phyloP scores from a whole-genome alignment of 1,140 invertebrate genomes.

The Drosophila kikkawai region DNA sequence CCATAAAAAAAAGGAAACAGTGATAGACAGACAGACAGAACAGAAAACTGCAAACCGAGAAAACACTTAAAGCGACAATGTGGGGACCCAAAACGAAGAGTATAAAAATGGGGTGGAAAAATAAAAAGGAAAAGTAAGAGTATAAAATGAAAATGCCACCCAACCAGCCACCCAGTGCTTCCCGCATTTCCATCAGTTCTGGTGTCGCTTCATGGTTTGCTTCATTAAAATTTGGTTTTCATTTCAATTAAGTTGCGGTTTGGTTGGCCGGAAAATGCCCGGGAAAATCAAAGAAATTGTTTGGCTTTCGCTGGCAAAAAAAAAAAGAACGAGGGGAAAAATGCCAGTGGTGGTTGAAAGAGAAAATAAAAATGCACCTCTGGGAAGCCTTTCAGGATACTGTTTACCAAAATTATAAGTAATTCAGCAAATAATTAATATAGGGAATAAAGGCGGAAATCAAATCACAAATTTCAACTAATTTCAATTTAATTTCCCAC shows the following conservation, averaged over 20 bases:
- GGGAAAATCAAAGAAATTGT: constrained; percentile 59
- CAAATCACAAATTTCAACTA: constrained; percentile 18
- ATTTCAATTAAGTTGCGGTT: constrained; percentile 77
- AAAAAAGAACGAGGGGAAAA: constrained; percentile 22
- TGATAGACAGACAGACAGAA: constrained; percentile 24
- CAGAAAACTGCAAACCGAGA: constrained; percentile 22
- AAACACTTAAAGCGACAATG: constrained; percentile 74
- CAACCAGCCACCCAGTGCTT: background rate
- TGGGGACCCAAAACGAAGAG: constrained; percentile 19
- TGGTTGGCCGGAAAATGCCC: constrained; percentile 56
- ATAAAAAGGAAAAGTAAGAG: constrained; percentile 34
- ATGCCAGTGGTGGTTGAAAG: constrained; percentile 4
- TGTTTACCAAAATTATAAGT: background rate
- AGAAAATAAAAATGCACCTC: background rate
- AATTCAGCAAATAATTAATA: background rate
- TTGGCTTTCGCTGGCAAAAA: constrained; percentile 18
- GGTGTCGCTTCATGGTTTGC: constrained; percentile 55
- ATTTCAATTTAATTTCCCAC: constrained; percentile 6
- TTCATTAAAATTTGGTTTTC: constrained; percentile 78
- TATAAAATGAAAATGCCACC: constrained; percentile 58
- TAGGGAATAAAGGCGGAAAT: background rate
- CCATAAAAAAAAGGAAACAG: constrained; percentile 40
- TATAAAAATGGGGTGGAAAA: constrained; percentile 15
- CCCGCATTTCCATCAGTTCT: constrained; percentile 13
- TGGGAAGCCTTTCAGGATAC: background rate